Base-by-base conservation (phyloP, 2,888 invertebrate genomes). In the Heliconius aoede region DNA sequence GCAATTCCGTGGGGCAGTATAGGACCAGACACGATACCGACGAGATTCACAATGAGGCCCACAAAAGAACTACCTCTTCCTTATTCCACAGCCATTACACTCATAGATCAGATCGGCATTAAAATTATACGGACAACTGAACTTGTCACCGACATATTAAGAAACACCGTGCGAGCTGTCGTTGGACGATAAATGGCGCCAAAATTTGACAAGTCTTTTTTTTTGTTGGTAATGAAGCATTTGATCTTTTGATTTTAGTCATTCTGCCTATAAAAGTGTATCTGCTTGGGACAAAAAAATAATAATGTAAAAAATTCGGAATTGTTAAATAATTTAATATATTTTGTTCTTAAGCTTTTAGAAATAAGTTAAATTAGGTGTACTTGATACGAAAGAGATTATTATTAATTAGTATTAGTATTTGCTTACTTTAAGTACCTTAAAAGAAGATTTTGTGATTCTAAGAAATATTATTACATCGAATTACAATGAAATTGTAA, bases 71-170 rank as follows among this genome's bases (percentile, higher is more conserved):
- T 89, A 8, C 85, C 87, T 0, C 80, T 84, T 0, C 86, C 90
- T 0, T 91, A 88, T 85, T 88, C 93, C 75, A 93, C 94, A 1
- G 91, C 93, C 72, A 91, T 92, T 73, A 94, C 94, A 1, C 79
- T 94, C 80, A 94, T 94, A 81, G 94, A 94, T 82, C 92, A 93
- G 80, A 93, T 95, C 79, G 92, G 94, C 3, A 90, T 89, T 86
- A 94, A 94, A 84, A 94, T 95, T 80, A 94, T 94, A 77, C 85
- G 87, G 78, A 95, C 95, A 11, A 94, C 94, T 0, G 94, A 95
- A 80, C 88, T 94, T 3, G 91, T 95, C 62, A 92, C 92, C 0
- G 94, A 93, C 62, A 82, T 95, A 30, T 80, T 95, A 15, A 92
- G 85, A 79, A 94, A 94, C 82, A 94, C 94, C 5, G 94, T 93